Evolutionary conservation across 2,113 vertebrate genomes (phyloP), one percentile per base, ranked within the genome.

Genomic region (Entomyzon cyanotis): DNA sequence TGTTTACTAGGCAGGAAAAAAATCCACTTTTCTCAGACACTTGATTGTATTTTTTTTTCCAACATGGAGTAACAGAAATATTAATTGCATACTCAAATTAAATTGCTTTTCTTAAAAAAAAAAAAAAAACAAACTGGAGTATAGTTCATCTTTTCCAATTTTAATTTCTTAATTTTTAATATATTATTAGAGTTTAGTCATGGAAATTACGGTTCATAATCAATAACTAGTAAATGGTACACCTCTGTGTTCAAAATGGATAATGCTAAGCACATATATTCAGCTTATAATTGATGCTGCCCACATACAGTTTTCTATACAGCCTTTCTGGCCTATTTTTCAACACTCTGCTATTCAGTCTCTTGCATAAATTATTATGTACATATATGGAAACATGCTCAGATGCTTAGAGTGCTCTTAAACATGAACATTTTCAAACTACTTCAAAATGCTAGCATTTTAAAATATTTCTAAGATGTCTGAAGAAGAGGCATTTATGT

Each of bases 191-290:
- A 79, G 85, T 56, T 86, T 77, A 56, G 7, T 11, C 46, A 65
- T 19, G 2, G 31, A 87, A 96, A 96, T 96, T 95, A 77, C 58
- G 7, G 23, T 3, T 76, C 30, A 83, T 91, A 95, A 98, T 97
- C 96, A 94, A 97, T 96, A 96, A 73, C 25, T 82, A 60, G n/a
- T 89, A 95, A 97, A 94, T 65, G 77, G 88, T 68, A 95, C 65
- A 86, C 93, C 94, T 83, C 59, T 92, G 63, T 94, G 70, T 84
- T 97, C 97, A 92, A 93, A 97, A 94, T 76, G 56, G 65, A 95
- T 97, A 94, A 24, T 44, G 27, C 24, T 92, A 76, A 71, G 58
- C 62, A 90, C 71, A 85, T 79, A 95, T 89, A 95, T 90, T 84
- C 63, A 78, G 75, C 49, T 92, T 90, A 89, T 94, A 97, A 97